Percentiles rank a stretch among this genome's conserved stretches.
Conservation (phyloP, 1,140 invertebrate species). For the Lepidurus packardi region DNA sequence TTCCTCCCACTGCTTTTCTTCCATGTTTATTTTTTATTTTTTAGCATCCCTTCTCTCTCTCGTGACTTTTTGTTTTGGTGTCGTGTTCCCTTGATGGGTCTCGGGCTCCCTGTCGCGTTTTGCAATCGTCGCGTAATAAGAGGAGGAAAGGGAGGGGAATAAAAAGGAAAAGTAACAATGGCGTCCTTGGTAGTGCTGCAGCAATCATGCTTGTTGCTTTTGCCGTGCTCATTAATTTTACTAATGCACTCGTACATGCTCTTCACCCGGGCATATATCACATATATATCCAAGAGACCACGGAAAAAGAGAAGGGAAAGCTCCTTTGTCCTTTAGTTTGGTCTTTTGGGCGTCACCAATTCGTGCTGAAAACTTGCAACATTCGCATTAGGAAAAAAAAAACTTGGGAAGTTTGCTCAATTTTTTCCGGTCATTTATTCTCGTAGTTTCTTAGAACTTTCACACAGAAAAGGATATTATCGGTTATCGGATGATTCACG, state of each 20-base stretch:
- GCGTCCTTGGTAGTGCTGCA: background rate
- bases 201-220: constrained; percentile 3
- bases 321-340: background rate
- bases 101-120: background rate
- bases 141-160: too few relatives aligned
- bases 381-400: too few relatives aligned
- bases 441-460: too few relatives aligned
- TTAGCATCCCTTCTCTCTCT: background rate
- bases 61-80: too few relatives aligned
- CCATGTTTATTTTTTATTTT: background rate
- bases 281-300: background rate
- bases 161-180: too few relatives aligned
- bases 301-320: background rate
- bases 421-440: too few relatives aligned
- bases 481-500: too few relatives aligned
- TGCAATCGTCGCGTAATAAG: background rate
- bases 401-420: too few relatives aligned
- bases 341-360: background rate
- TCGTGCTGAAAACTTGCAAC: background rate
- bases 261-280: constrained; percentile 7
- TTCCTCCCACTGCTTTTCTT: background rate
- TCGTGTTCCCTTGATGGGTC: too few relatives aligned
- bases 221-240: background rate
- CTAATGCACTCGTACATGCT: constrained; percentile 1
- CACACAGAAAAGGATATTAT: too few relatives aligned